Conservation (phyloP, 2,113 vertebrate genomes). For the Sphyrna mokarran region DNA sequence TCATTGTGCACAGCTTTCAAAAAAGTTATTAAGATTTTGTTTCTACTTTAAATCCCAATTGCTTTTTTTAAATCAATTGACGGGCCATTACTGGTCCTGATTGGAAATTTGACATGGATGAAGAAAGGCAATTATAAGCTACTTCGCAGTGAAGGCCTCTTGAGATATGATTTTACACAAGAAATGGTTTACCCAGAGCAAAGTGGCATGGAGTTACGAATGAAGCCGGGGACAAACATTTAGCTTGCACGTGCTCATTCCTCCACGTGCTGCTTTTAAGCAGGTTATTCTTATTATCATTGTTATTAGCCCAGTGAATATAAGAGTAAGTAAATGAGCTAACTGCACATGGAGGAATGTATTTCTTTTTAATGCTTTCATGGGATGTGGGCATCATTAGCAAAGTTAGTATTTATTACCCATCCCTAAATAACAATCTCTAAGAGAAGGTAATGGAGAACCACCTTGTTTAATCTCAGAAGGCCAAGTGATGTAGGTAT, state of each 20-base stretch:
- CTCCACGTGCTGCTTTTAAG: background rate
- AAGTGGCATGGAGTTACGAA: background rate
- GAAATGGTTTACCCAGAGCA: background rate
- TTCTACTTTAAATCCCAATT: background rate
- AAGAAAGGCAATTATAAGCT: background rate
- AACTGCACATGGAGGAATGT: background rate
- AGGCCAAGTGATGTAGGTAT: too few relatives aligned
- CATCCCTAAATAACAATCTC: too few relatives aligned
- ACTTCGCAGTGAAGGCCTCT: background rate
- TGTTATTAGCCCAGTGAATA: background rate
- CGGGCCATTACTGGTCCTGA: background rate
- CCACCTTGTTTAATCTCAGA: too few relatives aligned
- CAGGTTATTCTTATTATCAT: background rate
- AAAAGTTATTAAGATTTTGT: background rate
- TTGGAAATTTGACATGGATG: background rate
- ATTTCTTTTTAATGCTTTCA: background rate
- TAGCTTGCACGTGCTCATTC: background rate
- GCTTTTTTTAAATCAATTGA: background rate
- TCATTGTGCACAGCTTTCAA: background rate
- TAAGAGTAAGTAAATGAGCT: background rate
- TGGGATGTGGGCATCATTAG: too few relatives aligned
- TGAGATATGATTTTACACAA: background rate
- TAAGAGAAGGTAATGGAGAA: too few relatives aligned
- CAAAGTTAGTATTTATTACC: too few relatives aligned
- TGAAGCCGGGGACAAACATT: background rate